Conservation (phyloP, 2,113 vertebrate genomes). For the Macrotus californicus region DNA sequence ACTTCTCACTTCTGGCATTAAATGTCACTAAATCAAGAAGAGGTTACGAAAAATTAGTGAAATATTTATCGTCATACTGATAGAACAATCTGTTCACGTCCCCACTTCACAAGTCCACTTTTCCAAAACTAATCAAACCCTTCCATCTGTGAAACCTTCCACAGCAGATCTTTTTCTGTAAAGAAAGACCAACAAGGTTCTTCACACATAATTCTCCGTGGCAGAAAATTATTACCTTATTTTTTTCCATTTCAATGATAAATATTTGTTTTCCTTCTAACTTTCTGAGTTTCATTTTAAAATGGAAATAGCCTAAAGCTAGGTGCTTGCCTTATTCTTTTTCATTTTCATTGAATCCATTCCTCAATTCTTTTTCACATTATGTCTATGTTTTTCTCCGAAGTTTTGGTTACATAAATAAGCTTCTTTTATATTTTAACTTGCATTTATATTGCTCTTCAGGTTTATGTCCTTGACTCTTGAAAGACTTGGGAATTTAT, state of each 20-base stretch:
- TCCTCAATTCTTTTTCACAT: background rate
- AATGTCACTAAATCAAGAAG: background rate
- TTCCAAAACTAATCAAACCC: background rate
- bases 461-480: background rate
- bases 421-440: background rate
- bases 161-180: background rate
- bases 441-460: background rate
- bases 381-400: background rate
- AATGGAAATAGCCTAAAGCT: background rate
- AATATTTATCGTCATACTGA: background rate
- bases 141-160: slow-evolving; percentile 4
- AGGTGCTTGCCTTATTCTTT: background rate
- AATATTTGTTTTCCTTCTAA: background rate
- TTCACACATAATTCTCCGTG: slow-evolving; percentile 7
- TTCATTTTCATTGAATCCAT: background rate
- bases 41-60: background rate
- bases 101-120: background rate
- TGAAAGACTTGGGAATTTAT: background rate
- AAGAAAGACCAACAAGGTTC: background rate
- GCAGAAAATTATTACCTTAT: slow-evolving; percentile 25
- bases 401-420: background rate
- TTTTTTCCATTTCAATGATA: slow-evolving; percentile 37
- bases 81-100: background rate
- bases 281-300: slow-evolving; percentile 36
- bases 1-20: background rate